Evolutionary conservation across 2,113 vertebrate species (phyloP).

Genomic region (Amblyornis subalaris): DNA sequence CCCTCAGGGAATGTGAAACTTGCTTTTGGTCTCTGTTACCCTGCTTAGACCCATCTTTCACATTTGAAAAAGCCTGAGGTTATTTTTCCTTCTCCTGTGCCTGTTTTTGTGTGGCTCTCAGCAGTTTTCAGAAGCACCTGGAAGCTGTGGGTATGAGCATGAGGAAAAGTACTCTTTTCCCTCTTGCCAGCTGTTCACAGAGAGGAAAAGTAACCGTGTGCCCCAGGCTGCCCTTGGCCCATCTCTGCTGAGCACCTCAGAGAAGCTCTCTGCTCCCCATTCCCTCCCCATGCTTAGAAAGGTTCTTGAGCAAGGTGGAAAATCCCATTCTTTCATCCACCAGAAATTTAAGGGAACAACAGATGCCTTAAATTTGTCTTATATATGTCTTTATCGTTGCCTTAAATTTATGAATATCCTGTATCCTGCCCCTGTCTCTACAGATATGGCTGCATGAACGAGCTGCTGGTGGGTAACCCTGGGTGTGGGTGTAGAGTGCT

Average conservation of each 20-base stretch:
- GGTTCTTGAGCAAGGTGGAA: not conserved
- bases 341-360: not conserved
- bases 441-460: not conserved
- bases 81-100: conserved; percentile 1
- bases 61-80: not conserved
- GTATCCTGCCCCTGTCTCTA: not conserved
- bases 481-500: not conserved
- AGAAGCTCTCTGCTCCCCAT: not conserved
- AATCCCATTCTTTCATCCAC: not conserved
- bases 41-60: not conserved
- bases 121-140: not conserved
- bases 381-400: not conserved
- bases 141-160: not conserved
- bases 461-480: not conserved
- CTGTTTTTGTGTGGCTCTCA: not conserved
- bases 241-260: not conserved
- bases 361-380: not conserved
- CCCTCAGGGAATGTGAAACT: not conserved
- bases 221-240: not conserved
- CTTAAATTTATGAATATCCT: not conserved
- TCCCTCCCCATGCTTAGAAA: not conserved
- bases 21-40: not conserved
- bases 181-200: not conserved
- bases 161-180: not conserved
- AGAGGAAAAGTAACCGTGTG: not conserved